Base-by-base conservation (phyloP, 2,113 vertebrate species). In the Grammomys dolichurus region DNA sequence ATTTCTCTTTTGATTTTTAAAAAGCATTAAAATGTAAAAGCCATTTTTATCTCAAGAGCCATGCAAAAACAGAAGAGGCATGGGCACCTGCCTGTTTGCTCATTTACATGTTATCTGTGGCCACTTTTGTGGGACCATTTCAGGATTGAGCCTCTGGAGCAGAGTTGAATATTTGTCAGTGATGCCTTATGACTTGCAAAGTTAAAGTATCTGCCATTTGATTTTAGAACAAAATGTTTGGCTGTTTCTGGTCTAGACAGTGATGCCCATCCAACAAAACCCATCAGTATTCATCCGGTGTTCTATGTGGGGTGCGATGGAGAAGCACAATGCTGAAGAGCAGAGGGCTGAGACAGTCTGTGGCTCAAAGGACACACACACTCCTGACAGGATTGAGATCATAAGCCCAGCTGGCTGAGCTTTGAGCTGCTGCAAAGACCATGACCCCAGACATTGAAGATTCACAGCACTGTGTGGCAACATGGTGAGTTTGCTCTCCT, bases 1-100 rank as follows among this genome's bases (percentile, higher is more conserved):
- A 36, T 58, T 87, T 24, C 89, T 78, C 56, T 95, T 96, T 93
- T 92, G 63, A 65, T 92, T 91, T 84, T 87, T 91, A 73, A 92
- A 84, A 67, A 22, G 31, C 56, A 73, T 65, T 94, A 84, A 93
- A 95, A 91, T 88, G 24, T 70, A 40, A 89, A 91, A 92, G 19
- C 1, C 9, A 75, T 85, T 58, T 94, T 95, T 85, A 73, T 48
- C 60, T 89, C 40, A 84, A 82, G 9, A 48, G 40, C 36, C 17
- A 65, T 31, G 63, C 10, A 54, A 56, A 95, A 75, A 22, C 8
- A 84, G 19, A 76, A 82, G 46, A 6, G 12, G 6, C 7, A 16
- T 48, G 43, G 60, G 19, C 75, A 54, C 14, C 48, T 89, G 43
- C 12, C 48, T 81, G 40, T 91, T 54, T 76, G 22, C 88, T 84